These are phyloP conservation scores for Glaucidium brasilianum DNA, from an alignment of 2,113 vertebrate genomes.

Conservation along the genomic window DNA sequence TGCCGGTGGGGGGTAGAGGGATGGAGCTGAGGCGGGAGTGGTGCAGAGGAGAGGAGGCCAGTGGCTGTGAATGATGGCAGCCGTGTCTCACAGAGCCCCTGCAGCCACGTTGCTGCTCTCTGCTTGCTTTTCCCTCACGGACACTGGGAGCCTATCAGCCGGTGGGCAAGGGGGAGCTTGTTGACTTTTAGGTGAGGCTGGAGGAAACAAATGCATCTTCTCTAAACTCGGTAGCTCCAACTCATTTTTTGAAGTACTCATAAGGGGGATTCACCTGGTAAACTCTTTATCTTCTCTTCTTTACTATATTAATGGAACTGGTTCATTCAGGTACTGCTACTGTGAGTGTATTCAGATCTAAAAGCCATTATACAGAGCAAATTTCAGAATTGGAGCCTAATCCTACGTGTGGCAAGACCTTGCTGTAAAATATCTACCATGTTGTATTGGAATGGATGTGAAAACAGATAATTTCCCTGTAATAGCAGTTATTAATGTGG, in stretches of 20 bases:
- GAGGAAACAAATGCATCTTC: background rate
- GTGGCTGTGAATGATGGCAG: background rate
- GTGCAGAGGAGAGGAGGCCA: background rate
- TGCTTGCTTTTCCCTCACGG: background rate
- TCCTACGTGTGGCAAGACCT: background rate
- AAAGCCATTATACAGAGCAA: background rate
- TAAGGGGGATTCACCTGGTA: background rate
- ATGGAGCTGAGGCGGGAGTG: background rate
- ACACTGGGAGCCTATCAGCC: background rate
- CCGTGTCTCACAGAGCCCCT: fast-evolving
- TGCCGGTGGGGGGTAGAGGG: background rate
- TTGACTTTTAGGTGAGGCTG: background rate
- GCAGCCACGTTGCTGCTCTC: background rate
- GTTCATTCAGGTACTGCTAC: background rate
- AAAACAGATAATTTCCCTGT: background rate
- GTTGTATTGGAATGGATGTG: fast-evolving
- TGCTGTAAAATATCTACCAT: background rate
- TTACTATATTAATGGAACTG: background rate
- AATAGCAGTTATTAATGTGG: fast-evolving
- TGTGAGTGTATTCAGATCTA: background rate
- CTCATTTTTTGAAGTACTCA: background rate
- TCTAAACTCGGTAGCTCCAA: background rate
- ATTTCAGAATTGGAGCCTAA: background rate
- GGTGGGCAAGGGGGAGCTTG: background rate
- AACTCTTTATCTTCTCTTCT: background rate